Conservation (phyloP, 2,113 vertebrate genomes). For the Echinops telfairi region DNA sequence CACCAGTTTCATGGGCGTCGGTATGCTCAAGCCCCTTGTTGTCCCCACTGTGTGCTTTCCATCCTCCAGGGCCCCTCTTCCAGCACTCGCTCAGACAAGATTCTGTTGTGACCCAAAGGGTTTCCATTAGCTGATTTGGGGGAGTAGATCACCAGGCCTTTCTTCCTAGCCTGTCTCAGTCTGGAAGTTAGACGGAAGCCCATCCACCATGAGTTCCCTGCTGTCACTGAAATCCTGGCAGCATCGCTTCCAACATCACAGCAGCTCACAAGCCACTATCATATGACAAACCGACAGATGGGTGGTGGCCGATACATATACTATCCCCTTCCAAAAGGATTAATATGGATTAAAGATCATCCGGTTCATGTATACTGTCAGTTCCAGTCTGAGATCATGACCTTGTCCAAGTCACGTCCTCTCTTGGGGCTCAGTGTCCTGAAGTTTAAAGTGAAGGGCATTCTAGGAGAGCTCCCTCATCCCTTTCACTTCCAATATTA, state of each 20-base stretch:
- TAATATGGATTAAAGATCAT: not conserved
- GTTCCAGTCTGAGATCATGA: not conserved
- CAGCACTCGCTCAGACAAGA: not conserved
- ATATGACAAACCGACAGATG: not conserved
- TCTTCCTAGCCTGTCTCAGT: not conserved
- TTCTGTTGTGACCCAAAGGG: not conserved
- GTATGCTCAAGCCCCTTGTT: not conserved
- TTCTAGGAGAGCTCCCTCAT: not conserved
- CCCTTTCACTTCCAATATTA: not conserved
- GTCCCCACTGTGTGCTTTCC: no score
- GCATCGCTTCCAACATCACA: not conserved
- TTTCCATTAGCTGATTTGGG: not conserved
- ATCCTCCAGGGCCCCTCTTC: no score
- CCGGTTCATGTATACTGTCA: not conserved
- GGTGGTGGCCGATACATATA: not conserved
- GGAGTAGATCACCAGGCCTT: not conserved
- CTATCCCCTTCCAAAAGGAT: conserved; percentile 13
- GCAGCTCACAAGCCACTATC: not conserved
- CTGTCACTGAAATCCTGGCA: not conserved
- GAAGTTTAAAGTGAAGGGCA: not conserved
- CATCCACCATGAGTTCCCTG: not conserved
- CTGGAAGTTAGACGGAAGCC: not conserved
- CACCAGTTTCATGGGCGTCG: not conserved
- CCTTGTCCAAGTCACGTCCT: no score
- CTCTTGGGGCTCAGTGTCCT: not conserved